Conservation (phyloP, 2,888 invertebrate genomes). For the Cryptus viduatorius region DNA sequence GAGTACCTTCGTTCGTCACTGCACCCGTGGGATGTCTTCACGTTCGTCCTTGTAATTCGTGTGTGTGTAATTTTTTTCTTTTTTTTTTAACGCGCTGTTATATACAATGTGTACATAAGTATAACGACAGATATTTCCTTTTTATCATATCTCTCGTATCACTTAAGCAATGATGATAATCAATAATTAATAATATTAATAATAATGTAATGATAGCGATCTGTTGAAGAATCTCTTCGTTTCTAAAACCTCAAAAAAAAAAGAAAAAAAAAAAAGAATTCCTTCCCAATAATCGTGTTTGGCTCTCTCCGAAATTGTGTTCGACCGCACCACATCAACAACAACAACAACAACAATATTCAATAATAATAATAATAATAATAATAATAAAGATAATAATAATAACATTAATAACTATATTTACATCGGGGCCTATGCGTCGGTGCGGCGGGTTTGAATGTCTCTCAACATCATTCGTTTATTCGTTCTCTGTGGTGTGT, state of each 20-base stretch:
- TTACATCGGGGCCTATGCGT: conserved; percentile 66
- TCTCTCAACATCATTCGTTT: not conserved
- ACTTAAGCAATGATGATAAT: conserved; percentile 53
- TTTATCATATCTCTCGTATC: conserved; percentile 45
- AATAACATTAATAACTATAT: conserved; percentile 74
- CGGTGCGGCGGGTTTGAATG: conserved; percentile 43
- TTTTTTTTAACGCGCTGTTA: conserved; percentile 70
- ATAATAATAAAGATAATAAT: conserved; percentile 71
- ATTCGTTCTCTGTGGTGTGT: not conserved
- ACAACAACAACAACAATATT: conserved; percentile 72
- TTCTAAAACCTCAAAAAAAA: conserved; percentile 1
- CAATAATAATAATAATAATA: conserved; percentile 68
- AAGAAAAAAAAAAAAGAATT: conserved; percentile 6
- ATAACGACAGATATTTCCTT: conserved; percentile 59
- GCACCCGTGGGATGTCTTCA: conserved; percentile 12
- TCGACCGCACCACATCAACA: conserved; percentile 62
- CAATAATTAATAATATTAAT: conserved; percentile 43
- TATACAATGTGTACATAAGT: conserved; percentile 80
- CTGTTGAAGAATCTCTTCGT: conserved; percentile 29
- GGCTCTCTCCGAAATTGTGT: conserved; percentile 27
- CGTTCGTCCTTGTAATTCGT: conserved; percentile 27
- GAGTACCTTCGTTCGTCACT: conserved; percentile 16
- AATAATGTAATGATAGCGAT: conserved; percentile 48
- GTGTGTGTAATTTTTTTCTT: conserved; percentile 14
- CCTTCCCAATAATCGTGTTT: conserved; percentile 24